Evolutionary conservation across 2,113 vertebrate species (phyloP).

Genomic region (Mustelus asterias): DNA sequence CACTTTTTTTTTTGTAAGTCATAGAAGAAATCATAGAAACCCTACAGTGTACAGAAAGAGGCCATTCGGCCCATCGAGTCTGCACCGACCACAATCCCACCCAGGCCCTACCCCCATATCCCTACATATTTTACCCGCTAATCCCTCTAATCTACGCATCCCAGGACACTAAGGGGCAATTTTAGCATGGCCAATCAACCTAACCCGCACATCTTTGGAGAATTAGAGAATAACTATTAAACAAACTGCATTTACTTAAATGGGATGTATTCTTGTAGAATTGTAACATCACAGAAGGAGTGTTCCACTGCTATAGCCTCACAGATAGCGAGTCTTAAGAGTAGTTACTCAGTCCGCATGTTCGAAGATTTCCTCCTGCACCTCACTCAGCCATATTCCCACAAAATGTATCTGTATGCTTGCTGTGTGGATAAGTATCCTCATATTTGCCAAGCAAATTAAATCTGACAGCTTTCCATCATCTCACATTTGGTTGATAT

Average conservation of each 20-base stretch:
- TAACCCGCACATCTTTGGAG: too few species aligned
- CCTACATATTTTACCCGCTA: too few species aligned
- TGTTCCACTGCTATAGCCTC: background rate
- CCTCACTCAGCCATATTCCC: background rate
- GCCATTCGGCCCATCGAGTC: too few species aligned
- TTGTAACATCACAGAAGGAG: too few species aligned
- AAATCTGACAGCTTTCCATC: background rate
- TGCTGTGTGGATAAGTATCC: background rate
- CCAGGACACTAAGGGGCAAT: too few species aligned
- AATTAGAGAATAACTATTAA: background rate
- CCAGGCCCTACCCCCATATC: too few species aligned
- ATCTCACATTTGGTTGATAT: background rate
- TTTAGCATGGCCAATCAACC: too few species aligned
- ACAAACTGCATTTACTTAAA: background rate
- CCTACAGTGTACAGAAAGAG: too few species aligned
- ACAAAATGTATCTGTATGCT: background rate
- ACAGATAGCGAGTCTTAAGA: background rate
- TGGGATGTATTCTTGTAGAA: background rate
- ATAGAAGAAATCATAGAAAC: too few species aligned
- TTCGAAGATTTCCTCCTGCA: background rate
- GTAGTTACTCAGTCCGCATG: background rate
- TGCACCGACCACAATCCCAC: too few species aligned
- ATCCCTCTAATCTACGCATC: too few species aligned
- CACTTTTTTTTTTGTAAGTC: background rate
- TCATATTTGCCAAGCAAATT: background rate